Conservation (phyloP, 2,888 invertebrate species). For the Drosophila paranaensis region DNA sequence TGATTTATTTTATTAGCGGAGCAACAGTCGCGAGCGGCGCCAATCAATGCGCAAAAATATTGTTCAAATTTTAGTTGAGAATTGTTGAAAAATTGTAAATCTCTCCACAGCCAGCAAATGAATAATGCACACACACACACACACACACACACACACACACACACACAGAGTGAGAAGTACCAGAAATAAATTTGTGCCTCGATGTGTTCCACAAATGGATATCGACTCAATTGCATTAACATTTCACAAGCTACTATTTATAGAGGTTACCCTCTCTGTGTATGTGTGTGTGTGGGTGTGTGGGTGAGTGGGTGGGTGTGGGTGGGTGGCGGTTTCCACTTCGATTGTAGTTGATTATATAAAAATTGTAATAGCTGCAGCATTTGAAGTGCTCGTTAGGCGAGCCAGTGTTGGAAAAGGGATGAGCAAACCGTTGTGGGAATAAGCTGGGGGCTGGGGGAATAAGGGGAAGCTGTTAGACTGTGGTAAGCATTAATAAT, state of each 20-base stretch:
- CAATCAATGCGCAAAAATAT: constrained; percentile 51
- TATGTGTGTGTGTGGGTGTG: not conserved
- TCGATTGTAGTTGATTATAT: constrained; percentile 1
- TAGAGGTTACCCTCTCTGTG: constrained; percentile 17
- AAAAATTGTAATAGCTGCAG: constrained; percentile 11
- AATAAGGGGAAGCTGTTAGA: not conserved
- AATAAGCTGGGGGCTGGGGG: not conserved
- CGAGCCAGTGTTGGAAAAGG: not conserved
- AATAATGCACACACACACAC: constrained; percentile 65
- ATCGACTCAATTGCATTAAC: constrained; percentile 56
- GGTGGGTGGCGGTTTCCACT: not conserved
- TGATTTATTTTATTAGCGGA: constrained; percentile 71
- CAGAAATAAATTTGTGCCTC: constrained; percentile 16
- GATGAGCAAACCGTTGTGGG: not conserved
- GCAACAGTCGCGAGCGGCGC: constrained; percentile 47
- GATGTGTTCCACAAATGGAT: constrained; percentile 45
- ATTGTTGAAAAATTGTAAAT: constrained; percentile 60
- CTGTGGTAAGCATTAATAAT: not conserved
- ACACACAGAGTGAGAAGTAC: not conserved
- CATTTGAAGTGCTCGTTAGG: constrained; percentile 5
- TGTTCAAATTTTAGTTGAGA: constrained; percentile 46
- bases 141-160: constrained; percentile 6
- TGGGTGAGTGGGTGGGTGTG: not conserved
- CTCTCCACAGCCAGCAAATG: constrained; percentile 61
- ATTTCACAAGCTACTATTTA: constrained; percentile 40